Evolutionary conservation across 2,888 invertebrate genomes (phyloP), one percentile per base, ranked within the genome.

Genomic region (Temnothorax ravouxi): DNA sequence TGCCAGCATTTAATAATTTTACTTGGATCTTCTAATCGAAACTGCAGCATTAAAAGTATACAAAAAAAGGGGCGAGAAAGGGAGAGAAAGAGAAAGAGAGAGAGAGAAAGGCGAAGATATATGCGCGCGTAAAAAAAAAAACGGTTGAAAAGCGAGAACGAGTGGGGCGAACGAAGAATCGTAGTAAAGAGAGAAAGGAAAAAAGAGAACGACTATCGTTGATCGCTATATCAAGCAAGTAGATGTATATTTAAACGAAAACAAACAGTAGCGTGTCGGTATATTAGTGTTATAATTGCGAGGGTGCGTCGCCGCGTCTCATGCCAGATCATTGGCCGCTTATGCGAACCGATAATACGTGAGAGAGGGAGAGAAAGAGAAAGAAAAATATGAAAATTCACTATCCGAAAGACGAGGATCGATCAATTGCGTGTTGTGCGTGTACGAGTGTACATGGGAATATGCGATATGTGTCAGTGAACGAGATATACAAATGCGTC

Each of bases 181-280:
- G 18, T 71, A 71, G 18, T 59, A 83, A 54, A 56, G 25, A 56
- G 84, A 76, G 47, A 52, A n/a, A 66, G 47, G 44, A 29, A 50
- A 66, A 61, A 69, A 79, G 21, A 83, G 56, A 38, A 84, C 72
- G 87, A 89, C 83, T 88, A 88, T 89, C 88, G 87, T 89, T 89
- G 88, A 87, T 84, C 88, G 89, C 88, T 89, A 88, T 86, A 88
- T 85, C 85, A 89, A 88, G 89, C 84, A 87, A 86, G 87, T 89
- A 89, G 82, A 86, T 88, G 88, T 89, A 88, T 86, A 87, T 84
- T 83, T 52, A 84, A 50, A 80, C 79, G 75, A 74, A 84, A 59
- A 85, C 62, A 79, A 87, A 84, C 83, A 86, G 85, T 89, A 88
- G 86, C 72, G 80, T 87, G 85, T 82, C 83, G 83, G 56, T 84